Evolutionary conservation across 1,140 invertebrate genomes (phyloP), one percentile per base, ranked within the genome.

Genomic region (Megathymus violae): DNA sequence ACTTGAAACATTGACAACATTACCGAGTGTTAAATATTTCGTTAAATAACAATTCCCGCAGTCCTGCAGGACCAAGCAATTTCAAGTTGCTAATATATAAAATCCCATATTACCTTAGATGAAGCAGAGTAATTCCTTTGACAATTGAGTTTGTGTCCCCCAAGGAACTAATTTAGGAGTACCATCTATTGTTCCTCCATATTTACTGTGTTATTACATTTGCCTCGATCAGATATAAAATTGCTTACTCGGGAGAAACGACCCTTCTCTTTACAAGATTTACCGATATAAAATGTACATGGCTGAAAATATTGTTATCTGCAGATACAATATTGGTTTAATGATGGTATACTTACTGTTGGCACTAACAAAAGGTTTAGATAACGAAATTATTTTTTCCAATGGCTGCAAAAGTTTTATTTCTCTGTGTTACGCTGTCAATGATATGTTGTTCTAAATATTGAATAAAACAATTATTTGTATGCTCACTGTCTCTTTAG

Each of bases 201-300:
- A 80, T 88, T 88, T 84, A 76, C 77, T 60, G 63, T 79, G 77
- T 85, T 85, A 88, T 88, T 85, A 75, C 78, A 77, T 85, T 81
- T 84, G 76, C 74, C 74, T 80, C 82, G 77, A 82, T 82, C 76
- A 80, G 82, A 84, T 82, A 88, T 76, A 76, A 82, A 81, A 88
- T 85, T 81, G 78, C 76, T 70, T 71, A 52, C 67, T 66, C 58
- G 64, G 69, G 61, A 74, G 67, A 71, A 72, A 62, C 47, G 74
- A 70, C 58, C 74, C 71, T 70, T 71, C 69, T 73, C 51, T 79
- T 67, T 72, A 77, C 69, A 76, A 76, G 74, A 77, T 78, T 78
- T 77, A 73, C 59, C 64, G 66, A 61, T 69, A 41, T 38, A 52
- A 69, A 59, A 67, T 65, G 48, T 46, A 69, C 34, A 58, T 61